Evolutionary conservation across 1,140 invertebrate species (phyloP).

Genomic region (Tetramorium simillimum): DNA sequence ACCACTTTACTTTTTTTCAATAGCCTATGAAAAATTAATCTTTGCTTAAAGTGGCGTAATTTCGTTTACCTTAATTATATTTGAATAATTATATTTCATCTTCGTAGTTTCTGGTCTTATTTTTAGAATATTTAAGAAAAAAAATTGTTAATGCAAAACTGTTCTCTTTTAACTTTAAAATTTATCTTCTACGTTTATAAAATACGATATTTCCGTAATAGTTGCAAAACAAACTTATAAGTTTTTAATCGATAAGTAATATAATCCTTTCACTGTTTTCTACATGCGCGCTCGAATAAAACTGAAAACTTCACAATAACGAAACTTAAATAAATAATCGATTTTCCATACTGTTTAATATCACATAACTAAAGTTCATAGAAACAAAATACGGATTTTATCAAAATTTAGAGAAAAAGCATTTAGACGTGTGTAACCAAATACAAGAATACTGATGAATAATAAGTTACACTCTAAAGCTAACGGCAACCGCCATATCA

Average conservation of each 20-base stretch:
- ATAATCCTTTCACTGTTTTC: background rate
- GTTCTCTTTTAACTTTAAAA: background rate
- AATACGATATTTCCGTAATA: background rate
- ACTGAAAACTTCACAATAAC: background rate
- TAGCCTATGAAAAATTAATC: no score
- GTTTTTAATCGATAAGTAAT: constrained; percentile 1
- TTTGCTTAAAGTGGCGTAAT: no score
- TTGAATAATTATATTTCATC: background rate
- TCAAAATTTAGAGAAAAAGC: constrained; percentile 1
- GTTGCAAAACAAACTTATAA: background rate
- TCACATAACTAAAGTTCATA: background rate
- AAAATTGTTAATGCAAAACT: background rate
- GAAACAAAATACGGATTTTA: background rate
- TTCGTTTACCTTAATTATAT: no score
- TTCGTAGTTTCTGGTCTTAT: background rate
- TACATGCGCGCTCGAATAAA: background rate
- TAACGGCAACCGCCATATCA: constrained; percentile 9
- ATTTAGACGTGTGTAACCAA: background rate
- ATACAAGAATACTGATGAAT: constrained; percentile 21
- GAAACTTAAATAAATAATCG: constrained; percentile 41
- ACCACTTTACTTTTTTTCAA: no score
- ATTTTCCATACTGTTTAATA: background rate
- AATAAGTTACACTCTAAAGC: constrained; percentile 21
- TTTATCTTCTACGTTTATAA: background rate
- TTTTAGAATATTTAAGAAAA: background rate